phyloP scores from a whole-genome alignment of 1,140 invertebrate species.

The Lepidotrigona ventralis region DNA sequence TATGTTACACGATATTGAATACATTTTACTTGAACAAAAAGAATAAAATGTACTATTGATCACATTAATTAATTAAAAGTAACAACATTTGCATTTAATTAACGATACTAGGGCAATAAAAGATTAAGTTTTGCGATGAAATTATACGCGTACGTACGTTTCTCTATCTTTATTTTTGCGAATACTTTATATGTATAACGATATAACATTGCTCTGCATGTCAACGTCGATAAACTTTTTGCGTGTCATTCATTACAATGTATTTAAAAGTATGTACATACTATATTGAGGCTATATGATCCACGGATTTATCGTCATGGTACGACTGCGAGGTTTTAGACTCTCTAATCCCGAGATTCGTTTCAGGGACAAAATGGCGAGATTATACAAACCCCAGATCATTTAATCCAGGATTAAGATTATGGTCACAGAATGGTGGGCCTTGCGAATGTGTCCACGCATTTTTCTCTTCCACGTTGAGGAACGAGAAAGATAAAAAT shows the following conservation, averaged over 20 bases:
- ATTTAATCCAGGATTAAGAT: conserved; percentile 67
- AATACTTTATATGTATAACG: background rate
- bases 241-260: conserved; percentile 49
- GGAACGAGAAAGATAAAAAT: conserved; percentile 28
- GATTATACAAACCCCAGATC: conserved; percentile 64
- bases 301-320: conserved; percentile 59
- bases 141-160: too few species aligned
- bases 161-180: background rate
- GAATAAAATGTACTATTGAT: background rate
- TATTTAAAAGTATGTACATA: conserved; percentile 42
- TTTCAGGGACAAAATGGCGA: conserved; percentile 60
- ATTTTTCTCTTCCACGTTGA: conserved; percentile 48
- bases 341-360: conserved; percentile 63
- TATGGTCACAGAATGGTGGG: conserved; percentile 55
- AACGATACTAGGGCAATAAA: too few species aligned
- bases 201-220: background rate
- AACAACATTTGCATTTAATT: background rate
- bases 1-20: background rate
- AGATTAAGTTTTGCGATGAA: too few species aligned
- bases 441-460: conserved; percentile 43
- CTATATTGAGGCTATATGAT: conserved; percentile 52
- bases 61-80: background rate
- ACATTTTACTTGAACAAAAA: background rate
- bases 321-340: conserved; percentile 55
- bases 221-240: conserved; percentile 34